A percentile compares a stretch with the other conserved stretches of the same genome.
Conservation (phyloP, 2,113 vertebrate genomes). For the Equus quagga region DNA sequence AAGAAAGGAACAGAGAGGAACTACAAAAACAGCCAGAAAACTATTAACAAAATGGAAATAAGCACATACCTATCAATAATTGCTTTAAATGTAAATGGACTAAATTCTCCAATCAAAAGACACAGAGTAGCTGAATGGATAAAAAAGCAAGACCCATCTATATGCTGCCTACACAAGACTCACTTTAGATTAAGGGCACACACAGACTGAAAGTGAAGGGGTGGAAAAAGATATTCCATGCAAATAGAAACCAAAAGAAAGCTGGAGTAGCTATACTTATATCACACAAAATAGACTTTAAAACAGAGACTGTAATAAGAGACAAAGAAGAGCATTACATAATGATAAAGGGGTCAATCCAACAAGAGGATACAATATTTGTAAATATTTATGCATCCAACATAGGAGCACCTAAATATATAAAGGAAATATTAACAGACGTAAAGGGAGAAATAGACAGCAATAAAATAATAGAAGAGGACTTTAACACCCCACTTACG, state of each 20-base stretch:
- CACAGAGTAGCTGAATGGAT: neutral
- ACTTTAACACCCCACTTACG: neutral
- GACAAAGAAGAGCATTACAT: neutral
- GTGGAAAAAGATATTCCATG: neutral
- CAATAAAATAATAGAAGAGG: neutral
- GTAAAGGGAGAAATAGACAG: neutral
- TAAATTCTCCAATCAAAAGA: neutral
- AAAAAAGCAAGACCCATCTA: neutral
- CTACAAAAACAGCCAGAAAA: neutral
- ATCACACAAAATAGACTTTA: neutral
- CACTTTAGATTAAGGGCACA: neutral
- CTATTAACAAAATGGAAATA: neutral
- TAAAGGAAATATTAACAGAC: neutral
- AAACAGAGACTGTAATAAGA: neutral
- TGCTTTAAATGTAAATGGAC: neutral
- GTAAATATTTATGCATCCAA: neutral
- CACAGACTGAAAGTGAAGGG: neutral
- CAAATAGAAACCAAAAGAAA: neutral
- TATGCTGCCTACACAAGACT: neutral
- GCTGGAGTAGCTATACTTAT: neutral
- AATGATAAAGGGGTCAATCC: neutral
- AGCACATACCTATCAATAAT: neutral
- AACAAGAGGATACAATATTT: neutral
- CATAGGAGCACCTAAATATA: neutral
- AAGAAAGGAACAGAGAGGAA: neutral